A percentile compares a stretch with the other conserved stretches of the same genome.
Conservation (phyloP, 2,113 vertebrate species). For the Malurus alboscapulatus region DNA sequence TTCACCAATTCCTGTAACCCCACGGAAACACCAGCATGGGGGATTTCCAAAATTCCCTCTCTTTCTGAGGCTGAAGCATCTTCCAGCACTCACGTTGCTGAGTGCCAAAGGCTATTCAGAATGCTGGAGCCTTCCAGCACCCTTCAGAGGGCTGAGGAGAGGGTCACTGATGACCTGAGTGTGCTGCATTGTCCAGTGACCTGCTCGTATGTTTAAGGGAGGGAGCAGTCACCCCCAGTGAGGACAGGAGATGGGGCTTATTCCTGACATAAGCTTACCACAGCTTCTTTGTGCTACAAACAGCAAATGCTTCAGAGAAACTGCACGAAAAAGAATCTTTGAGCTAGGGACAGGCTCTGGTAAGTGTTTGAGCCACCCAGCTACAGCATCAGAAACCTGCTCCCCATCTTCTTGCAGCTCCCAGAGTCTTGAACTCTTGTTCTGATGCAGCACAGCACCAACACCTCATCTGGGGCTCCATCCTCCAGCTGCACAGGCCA, state of each 20-base stretch:
- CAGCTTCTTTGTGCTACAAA: background rate
- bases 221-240: rapidly evolving
- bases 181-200: background rate
- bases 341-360: background rate
- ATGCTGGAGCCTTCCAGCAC: background rate
- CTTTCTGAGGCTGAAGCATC: background rate
- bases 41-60: background rate
- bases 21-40: background rate
- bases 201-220: background rate
- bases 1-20: background rate
- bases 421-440: background rate
- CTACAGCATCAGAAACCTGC: background rate
- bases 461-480: background rate
- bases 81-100: background rate
- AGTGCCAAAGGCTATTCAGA: background rate
- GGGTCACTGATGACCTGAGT: background rate
- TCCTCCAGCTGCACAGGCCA: background rate
- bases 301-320: background rate
- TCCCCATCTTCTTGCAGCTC: background rate
- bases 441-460: background rate
- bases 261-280: background rate
- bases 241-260: background rate
- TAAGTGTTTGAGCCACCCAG: background rate
- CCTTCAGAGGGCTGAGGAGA: background rate
- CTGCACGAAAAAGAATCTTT: background rate